Evolutionary conservation across 2,797 vertebrate species (phyloP), one percentile per base, ranked within the genome.

Genomic region (Eidolon dupreanum): DNA sequence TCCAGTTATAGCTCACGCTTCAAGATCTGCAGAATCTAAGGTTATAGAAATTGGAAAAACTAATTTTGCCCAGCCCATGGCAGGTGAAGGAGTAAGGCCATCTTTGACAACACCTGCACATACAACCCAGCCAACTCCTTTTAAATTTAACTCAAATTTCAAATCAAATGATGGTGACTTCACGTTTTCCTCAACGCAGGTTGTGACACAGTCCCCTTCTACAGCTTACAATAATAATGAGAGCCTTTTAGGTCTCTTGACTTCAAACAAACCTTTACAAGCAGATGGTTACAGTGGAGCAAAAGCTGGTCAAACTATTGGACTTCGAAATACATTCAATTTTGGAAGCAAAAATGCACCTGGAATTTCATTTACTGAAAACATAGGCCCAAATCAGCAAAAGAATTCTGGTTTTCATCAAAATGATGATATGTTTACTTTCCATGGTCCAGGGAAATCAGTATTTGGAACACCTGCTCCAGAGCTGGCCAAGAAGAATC

Each of bases 91-190:
- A 61, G 96, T 99, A 79, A 99, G 99, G 97, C 84, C 99, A 20
- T 97, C 98, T 97, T 98, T 99, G 96, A 98, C 99, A 95, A 94
- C 98, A 85, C 98, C 98, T 31, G 88, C 96, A 26, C 97, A 98
- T 53, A 84, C 98, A 11, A 92, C 97, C 84, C 98, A 98, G 83
- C 98, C 99, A 13, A 97, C 99, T 93, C 97, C 99, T 96, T 99
- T 99, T 98, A 99, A 99, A 97, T 99, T 99, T 98, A 99, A 99
- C 97, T 99, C 99, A 26, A 99, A 99, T 98, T 99, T 99, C 97
- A 99, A 99, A 97, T 99, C 99, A 51, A 99, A 99, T 63, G 99
- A 99, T 97, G 99, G 99, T 28, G 99, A 99, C 97, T 99, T 99
- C 46, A 99, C 99, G 15, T 99, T 99, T 98, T 99, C 99, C 51